phyloP scores from a whole-genome alignment of 2,113 vertebrate species.

The Camelus dromedarius region DNA sequence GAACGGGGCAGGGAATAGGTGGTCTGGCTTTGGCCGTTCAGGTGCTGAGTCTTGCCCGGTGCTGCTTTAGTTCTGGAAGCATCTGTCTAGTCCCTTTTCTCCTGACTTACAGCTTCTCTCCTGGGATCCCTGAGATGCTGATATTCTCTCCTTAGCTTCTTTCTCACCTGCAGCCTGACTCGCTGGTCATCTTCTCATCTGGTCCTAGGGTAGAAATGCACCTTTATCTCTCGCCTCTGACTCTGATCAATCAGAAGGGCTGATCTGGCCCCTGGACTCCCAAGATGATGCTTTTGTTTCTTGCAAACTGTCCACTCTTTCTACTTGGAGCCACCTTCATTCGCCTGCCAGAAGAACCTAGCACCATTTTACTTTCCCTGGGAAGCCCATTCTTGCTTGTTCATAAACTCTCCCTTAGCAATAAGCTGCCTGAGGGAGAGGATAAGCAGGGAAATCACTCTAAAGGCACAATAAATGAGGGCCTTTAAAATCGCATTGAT shows the following conservation, averaged over 20 bases:
- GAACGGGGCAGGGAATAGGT: background rate
- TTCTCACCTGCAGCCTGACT: too few species aligned
- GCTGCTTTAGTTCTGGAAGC: background rate
- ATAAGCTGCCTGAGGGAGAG: background rate
- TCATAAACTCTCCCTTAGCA: background rate
- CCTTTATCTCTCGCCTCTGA: background rate
- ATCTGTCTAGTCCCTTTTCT: background rate
- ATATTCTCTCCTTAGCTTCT: background rate
- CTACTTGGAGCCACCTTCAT: background rate
- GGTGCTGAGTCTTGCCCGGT: background rate
- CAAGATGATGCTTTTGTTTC: background rate
- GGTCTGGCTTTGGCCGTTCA: background rate
- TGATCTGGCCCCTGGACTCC: background rate
- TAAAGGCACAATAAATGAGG: background rate
- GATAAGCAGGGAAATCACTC: background rate
- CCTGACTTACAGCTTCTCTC: background rate
- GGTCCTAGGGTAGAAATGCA: background rate
- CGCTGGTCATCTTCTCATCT: background rate
- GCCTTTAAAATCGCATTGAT: background rate
- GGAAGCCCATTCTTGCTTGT: background rate
- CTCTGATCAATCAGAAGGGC: background rate
- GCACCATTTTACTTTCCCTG: background rate
- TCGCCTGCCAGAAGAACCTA: background rate
- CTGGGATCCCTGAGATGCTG: background rate
- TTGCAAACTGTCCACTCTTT: background rate